Evolutionary conservation across 2,113 vertebrate species (phyloP).

Genomic region (Labeo rohita): DNA sequence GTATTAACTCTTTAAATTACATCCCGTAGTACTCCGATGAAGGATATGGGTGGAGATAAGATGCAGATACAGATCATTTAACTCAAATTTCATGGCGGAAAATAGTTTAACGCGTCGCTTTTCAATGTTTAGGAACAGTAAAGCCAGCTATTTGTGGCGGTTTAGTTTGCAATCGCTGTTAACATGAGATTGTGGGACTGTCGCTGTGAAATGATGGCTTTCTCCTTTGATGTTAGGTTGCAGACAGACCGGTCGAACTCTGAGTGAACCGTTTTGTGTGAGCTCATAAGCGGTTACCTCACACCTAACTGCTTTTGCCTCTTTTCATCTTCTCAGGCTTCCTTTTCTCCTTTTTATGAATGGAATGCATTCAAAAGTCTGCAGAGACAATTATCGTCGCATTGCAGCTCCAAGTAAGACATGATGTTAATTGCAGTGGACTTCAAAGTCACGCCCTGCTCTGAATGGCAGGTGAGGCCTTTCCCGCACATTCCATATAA

Average conservation of each 20-base stretch:
- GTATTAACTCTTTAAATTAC: conserved; percentile 60
- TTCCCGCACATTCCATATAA: conserved; percentile 15
- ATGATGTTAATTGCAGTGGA: conserved; percentile 25
- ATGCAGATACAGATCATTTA: conserved; percentile 9
- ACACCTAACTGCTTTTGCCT: conserved; percentile 7
- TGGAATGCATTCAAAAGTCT: conserved; percentile 14
- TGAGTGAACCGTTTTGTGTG: conserved; percentile 20
- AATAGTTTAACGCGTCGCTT: neutral
- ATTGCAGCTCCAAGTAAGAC: conserved; percentile 16
- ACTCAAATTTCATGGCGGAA: neutral
- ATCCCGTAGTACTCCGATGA: conserved; percentile 4
- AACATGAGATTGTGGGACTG: conserved; percentile 31
- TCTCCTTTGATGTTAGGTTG: conserved; percentile 29
- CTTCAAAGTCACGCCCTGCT: conserved; percentile 9
- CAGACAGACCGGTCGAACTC: neutral
- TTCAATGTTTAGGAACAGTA: conserved; percentile 18
- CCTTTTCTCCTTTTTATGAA: conserved; percentile 5
- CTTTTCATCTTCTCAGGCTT: neutral
- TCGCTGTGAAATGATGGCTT: neutral
- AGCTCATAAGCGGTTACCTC: conserved; percentile 23
- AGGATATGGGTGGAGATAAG: conserved; percentile 9
- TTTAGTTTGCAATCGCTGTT: conserved; percentile 9
- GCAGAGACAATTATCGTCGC: neutral
- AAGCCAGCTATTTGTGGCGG: conserved; percentile 14
- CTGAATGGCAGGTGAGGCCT: conserved; percentile 20